Percentiles rank a stretch among this genome's conserved stretches.
Conservation (phyloP, 2,888 invertebrate genomes). For the Zygaena filipendulae region DNA sequence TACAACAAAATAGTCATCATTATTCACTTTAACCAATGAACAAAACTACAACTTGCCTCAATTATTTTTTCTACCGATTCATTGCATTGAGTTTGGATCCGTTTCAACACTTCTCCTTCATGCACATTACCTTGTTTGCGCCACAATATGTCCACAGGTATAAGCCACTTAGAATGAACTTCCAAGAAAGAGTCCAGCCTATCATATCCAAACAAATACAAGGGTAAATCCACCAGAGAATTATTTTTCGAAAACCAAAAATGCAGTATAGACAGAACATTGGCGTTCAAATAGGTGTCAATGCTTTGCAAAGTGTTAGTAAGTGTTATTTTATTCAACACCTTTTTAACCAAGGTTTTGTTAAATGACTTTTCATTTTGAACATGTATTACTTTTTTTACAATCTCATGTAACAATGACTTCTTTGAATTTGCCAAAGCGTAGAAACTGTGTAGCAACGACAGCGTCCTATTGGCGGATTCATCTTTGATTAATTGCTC, state of each 20-base stretch:
- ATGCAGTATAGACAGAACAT: slow-evolving; percentile 56
- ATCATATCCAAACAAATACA: slow-evolving; percentile 40
- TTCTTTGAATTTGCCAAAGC: slow-evolving; percentile 62
- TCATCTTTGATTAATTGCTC: slow-evolving; percentile 66
- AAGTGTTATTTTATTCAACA: slow-evolving; percentile 41
- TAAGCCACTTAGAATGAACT: slow-evolving; percentile 50
- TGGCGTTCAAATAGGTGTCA: slow-evolving; percentile 38
- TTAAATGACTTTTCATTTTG: slow-evolving; percentile 60
- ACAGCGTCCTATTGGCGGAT: slow-evolving; percentile 63
- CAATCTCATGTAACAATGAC: slow-evolving; percentile 56
- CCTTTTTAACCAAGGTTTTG: slow-evolving; percentile 42
- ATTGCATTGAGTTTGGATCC: slow-evolving; percentile 12
- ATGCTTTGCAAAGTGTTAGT: slow-evolving; percentile 26
- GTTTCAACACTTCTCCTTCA: slow-evolving; percentile 26
- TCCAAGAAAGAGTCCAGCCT: slow-evolving; percentile 41
- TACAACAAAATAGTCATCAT: no score
- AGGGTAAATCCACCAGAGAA: slow-evolving; percentile 45
- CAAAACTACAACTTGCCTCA: no score
- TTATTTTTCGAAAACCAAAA: slow-evolving; percentile 54
- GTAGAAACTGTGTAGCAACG: slow-evolving; percentile 66
- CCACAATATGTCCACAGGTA: slow-evolving; percentile 53
- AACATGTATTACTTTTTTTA: slow-evolving; percentile 63
- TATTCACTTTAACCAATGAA: no score
- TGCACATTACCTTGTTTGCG: slow-evolving; percentile 32
- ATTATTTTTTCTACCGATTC: slow-evolving; percentile 25